Base-by-base conservation (phyloP, 2,797 vertebrate species). In the Silurus lanzhouensis region DNA sequence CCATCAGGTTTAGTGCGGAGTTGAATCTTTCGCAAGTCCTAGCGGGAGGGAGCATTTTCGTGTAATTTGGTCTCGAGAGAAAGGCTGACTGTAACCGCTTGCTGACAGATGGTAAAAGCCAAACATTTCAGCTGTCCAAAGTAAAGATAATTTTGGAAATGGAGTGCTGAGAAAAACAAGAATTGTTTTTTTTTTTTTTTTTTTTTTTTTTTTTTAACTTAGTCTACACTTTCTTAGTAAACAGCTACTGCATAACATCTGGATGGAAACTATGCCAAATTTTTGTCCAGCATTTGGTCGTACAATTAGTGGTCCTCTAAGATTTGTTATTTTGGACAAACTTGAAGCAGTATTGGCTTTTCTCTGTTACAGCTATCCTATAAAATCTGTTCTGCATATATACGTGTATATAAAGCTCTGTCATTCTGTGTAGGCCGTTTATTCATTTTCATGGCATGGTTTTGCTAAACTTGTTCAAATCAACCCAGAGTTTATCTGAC, bases 61-160 rank as follows among this genome's bases (percentile, higher is more conserved):
- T 78, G 66, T 76, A 74, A 88, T 84, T 78, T 38, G 6, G 48
- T 84, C 83, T 81, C 44, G 46, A 48, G 78, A 82, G 85, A 61
- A 63, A 57, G 76, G 27, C 58, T 58, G 64, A 82, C 83, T 67
- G 66, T 9, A 44, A 79, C 66, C 68, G 48, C 72, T 60, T 57
- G 46, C 68, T 83, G 55, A 60, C 70, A 74, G 31, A 67, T n/a
- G 63, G 58, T 79, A 63, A 46, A 63, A 79, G 76, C 19, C 79
- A 52, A 31, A 66, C 61, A 66, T 70, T 86, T 82, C 63, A 52
- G 48, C 85, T 64, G 60, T 57, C 75, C 38, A 52, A 71, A 58
- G 68, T 74, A 31, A 85, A 68, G 74, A 70, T 67, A 58, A 67
- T 64, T 83, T 83, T 83, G 71, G 61, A 64, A 84, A 84, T n/a